Conservation (phyloP, 2,797 vertebrate genomes). For the Lagocephalus sceleratus region DNA sequence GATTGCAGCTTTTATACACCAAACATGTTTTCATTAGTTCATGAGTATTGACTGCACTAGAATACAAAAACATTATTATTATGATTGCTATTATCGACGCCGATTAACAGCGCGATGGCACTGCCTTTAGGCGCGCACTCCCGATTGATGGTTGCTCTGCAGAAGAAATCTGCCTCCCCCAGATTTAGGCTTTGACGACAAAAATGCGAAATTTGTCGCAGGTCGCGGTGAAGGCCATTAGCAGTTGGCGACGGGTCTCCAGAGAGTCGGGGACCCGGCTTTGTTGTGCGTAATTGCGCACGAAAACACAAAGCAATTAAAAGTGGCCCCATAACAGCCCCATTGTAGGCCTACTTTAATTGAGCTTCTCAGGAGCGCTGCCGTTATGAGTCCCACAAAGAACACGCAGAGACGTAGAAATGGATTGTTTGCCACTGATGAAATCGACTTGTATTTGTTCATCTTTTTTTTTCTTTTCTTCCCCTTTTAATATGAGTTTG, state of each 20-base stretch:
- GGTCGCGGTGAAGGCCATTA: slow-evolving; percentile 25
- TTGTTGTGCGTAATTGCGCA: slow-evolving; percentile 15
- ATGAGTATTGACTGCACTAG: neutral
- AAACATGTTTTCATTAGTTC: neutral
- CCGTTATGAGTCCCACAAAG: neutral
- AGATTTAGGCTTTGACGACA: slow-evolving; percentile 36
- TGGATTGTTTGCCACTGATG: neutral
- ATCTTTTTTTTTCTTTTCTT: neutral
- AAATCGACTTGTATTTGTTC: neutral
- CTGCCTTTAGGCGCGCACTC: neutral
- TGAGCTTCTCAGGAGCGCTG: neutral
- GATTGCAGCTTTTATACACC: no score
- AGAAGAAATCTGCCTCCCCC: neutral
- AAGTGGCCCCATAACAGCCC: neutral
- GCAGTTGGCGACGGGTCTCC: neutral
- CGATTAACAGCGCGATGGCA: no score
- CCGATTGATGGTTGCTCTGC: slow-evolving; percentile 5
- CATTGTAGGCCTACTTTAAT: neutral
- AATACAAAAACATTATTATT: no score
- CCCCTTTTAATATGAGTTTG: slow-evolving; percentile 73
- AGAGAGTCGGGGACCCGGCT: neutral
- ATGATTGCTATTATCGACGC: no score
- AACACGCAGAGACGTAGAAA: neutral
- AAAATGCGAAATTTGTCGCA: slow-evolving; percentile 61
- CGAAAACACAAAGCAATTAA: neutral